These are phyloP conservation scores for Copidosoma floridanum DNA, from an alignment of 1,140 invertebrate species.

Conservation along the genomic window DNA sequence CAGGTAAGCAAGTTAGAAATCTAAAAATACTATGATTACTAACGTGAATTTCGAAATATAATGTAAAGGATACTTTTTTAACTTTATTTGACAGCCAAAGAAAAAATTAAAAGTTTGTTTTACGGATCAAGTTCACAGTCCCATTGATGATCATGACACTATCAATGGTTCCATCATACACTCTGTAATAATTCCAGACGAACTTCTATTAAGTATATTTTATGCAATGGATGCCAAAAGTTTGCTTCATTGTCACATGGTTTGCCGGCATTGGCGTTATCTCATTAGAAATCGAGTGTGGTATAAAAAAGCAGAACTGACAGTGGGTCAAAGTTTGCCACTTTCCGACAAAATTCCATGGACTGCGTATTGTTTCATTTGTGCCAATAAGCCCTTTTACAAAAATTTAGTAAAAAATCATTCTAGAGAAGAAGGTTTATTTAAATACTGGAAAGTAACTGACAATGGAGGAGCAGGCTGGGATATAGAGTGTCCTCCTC, in stretches of 20 bases:
- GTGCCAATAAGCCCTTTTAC: conserved; percentile 47
- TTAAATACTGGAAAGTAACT: conserved; percentile 42
- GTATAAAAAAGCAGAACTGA: conserved; percentile 46
- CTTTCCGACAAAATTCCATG: conserved; percentile 36
- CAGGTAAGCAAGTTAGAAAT: too few relatives aligned
- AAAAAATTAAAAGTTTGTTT: too few relatives aligned
- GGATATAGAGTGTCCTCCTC: conserved; percentile 44
- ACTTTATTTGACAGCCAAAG: too few relatives aligned
- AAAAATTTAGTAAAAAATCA: conserved; percentile 55
- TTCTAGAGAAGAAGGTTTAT: conserved; percentile 42
- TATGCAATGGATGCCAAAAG: conserved; percentile 39
- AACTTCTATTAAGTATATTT: conserved; percentile 48
- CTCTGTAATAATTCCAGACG: conserved; percentile 45
- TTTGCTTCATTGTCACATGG: conserved; percentile 49
- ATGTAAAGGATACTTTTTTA: too few relatives aligned
- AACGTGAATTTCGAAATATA: too few relatives aligned
- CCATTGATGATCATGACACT: too few relatives aligned
- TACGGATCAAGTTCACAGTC: too few relatives aligned
- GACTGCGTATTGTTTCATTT: conserved; percentile 45
- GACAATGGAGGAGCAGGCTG: conserved; percentile 41
- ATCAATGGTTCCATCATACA: conserved; percentile 48
- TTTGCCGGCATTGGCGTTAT: conserved; percentile 53
- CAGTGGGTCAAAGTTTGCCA: conserved; percentile 32
- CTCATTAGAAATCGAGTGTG: conserved; percentile 49
- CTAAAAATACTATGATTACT: too few relatives aligned